These are phyloP conservation scores for Sclerurus mexicanus DNA, from an alignment of 2,113 vertebrate genomes.

Conservation along the genomic window DNA sequence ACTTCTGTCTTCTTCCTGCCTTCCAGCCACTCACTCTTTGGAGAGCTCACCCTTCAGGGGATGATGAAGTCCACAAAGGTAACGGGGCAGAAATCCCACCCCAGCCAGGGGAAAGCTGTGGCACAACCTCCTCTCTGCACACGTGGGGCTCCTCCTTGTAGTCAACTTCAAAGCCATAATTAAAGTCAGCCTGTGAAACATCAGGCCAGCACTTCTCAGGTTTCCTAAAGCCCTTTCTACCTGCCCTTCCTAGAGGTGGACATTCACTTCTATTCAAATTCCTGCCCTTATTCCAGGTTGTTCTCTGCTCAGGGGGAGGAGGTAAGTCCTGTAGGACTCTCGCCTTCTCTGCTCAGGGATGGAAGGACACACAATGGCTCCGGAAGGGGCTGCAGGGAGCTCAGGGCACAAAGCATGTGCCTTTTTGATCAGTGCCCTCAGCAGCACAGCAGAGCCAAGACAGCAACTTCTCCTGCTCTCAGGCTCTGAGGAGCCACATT, in stretches of 20 bases:
- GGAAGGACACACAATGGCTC: accelerated
- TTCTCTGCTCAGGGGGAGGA: not conserved
- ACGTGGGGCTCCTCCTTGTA: accelerated
- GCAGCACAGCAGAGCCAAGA: not conserved
- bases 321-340: not conserved
- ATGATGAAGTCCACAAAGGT: not conserved
- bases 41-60: not conserved
- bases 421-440: not conserved
- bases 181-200: not conserved
- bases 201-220: not conserved
- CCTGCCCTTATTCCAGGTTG: not conserved
- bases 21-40: not conserved
- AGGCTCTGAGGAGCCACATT: not conserved
- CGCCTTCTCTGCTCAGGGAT: no score
- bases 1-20: not conserved
- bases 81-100: not conserved
- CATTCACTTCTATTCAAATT: not conserved
- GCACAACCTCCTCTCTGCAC: not conserved
- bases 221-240: not conserved
- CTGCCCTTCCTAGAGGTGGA: not conserved
- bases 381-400: not conserved
- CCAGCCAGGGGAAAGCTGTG: not conserved
- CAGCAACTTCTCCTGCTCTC: not conserved
- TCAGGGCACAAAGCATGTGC: accelerated
- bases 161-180: accelerated